Percentiles rank a stretch among this genome's conserved stretches.
These are phyloP conservation scores for Allygus modestus DNA, from an alignment of 2,888 invertebrate genomes.

Conservation along the genomic window DNA sequence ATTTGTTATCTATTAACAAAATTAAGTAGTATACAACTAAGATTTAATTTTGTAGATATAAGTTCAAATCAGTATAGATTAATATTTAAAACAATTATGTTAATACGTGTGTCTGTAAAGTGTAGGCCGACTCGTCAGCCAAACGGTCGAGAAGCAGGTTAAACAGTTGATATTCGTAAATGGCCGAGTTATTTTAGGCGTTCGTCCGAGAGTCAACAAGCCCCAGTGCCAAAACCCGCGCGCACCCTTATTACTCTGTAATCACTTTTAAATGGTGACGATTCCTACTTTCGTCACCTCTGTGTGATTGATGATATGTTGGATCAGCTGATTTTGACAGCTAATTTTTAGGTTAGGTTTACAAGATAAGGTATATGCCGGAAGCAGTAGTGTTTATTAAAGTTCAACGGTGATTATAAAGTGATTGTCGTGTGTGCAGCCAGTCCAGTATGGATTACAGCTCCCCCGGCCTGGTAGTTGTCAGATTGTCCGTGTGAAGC, in stretches of 20 bases:
- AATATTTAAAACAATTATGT: too few species aligned
- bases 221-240: constrained; percentile 26
- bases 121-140: too few species aligned
- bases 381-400: constrained; percentile 9
- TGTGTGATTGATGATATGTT: constrained; percentile 4
- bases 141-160: too few species aligned
- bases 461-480: constrained; percentile 39
- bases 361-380: background rate
- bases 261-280: constrained; percentile 52
- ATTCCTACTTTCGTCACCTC: constrained; percentile 16
- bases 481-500: constrained; percentile 28
- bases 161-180: constrained; percentile 53
- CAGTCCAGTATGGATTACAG: constrained; percentile 62
- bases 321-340: constrained; percentile 1
- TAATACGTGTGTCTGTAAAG: too few species aligned
- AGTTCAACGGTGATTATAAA: constrained; percentile 52
- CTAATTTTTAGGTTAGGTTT: constrained; percentile 1
- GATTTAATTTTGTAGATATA: too few species aligned
- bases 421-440: constrained; percentile 45
- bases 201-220: constrained; percentile 26
- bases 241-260: constrained; percentile 13
- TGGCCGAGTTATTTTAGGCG: constrained; percentile 42
- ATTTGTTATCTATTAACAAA: too few species aligned
- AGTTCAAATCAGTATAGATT: too few species aligned
- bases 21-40: too few species aligned